Evolutionary conservation across 2,888 invertebrate genomes (phyloP), one percentile per base, ranked within the genome.

Genomic region (Abrostola tripartita): DNA sequence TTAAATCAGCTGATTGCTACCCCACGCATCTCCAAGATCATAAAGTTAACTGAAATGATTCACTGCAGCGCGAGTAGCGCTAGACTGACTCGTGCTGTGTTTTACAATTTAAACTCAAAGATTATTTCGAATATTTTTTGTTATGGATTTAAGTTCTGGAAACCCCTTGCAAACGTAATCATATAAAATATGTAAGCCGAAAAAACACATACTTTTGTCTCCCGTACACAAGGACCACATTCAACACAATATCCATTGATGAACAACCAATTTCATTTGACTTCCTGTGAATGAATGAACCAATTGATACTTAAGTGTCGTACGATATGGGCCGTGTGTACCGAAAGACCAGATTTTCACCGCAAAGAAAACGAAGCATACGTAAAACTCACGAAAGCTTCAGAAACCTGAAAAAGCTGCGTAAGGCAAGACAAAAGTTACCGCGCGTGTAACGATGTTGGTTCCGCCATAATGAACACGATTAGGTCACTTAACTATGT

Each of bases 401-500:
- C 6, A 41, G 11, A 52, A 51, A 47, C 37, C 9, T 10, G 42
- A 36, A 58, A 53, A 61, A 54, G 10, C 35, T 41, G 0, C 2
- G 0, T 10, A 53, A 10, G 37, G 42, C 5, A 9, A 9, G 24
- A 51, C 50, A 44, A 50, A 51, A 53, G 0, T 10, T 9, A 12
- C n/a, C n/a, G 37, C 1, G 0, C 51, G 1, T 24, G 7, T 54
- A 70, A 5, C 10, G 71, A 50, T 52, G 37, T 40, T 8, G 36
- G 44, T 12, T 42, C n/a, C 44, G 44, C 9, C 24, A 35, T 51
- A 7, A 24, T 54, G 42, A 58, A 24, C 12, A 61, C 24, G 24
- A n/a, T 6, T 10, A 37, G 7, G 7, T 56, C 53, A 37, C 44
- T 61, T 71, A 68, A 68, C 53, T 74, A 8, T 73, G 75, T 79